Evolutionary conservation across 1,140 invertebrate species (phyloP).

Genomic region (Drosophila virilis): DNA sequence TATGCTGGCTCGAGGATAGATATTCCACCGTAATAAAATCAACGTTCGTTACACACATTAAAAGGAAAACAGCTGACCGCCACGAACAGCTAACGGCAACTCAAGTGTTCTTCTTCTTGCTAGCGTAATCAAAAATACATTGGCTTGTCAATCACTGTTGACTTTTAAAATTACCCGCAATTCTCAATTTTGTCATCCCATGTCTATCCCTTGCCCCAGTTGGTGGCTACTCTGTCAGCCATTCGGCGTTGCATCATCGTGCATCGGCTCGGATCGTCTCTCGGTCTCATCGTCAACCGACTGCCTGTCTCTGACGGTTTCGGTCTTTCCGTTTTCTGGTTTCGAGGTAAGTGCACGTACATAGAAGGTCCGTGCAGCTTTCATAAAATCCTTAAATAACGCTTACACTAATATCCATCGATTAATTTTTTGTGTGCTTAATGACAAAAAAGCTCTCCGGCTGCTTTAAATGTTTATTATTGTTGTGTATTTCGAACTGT

Average conservation of each 20-base stretch:
- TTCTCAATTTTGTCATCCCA: conserved; percentile 16
- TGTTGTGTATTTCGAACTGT: neutral
- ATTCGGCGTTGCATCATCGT: conserved; percentile 50
- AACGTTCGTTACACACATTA: neutral
- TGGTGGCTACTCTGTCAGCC: conserved; percentile 44
- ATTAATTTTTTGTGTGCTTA: conserved; percentile 47
- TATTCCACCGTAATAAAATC: neutral
- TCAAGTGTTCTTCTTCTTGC: neutral
- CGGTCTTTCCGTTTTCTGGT: conserved; percentile 76
- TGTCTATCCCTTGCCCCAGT: conserved; percentile 20
- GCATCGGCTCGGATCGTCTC: conserved; percentile 30
- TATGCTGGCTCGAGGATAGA: too few relatives aligned
- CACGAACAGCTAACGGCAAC: neutral
- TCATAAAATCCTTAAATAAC: conserved; percentile 47
- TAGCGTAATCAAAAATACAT: conserved; percentile 11
- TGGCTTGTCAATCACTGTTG: conserved; percentile 18
- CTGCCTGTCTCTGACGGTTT: conserved; percentile 29
- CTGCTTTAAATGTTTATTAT: neutral
- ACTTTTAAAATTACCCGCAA: conserved; percentile 34
- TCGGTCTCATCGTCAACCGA: conserved; percentile 26
- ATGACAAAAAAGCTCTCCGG: conserved; percentile 24
- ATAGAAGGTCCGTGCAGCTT: conserved; percentile 16
- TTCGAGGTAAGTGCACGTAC: conserved; percentile 76
- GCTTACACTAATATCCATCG: conserved; percentile 51
- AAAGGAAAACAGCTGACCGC: neutral